Evolutionary conservation across 2,113 vertebrate genomes (phyloP), one percentile per base, ranked within the genome.

Genomic region (Mystacornis crossleyi): DNA sequence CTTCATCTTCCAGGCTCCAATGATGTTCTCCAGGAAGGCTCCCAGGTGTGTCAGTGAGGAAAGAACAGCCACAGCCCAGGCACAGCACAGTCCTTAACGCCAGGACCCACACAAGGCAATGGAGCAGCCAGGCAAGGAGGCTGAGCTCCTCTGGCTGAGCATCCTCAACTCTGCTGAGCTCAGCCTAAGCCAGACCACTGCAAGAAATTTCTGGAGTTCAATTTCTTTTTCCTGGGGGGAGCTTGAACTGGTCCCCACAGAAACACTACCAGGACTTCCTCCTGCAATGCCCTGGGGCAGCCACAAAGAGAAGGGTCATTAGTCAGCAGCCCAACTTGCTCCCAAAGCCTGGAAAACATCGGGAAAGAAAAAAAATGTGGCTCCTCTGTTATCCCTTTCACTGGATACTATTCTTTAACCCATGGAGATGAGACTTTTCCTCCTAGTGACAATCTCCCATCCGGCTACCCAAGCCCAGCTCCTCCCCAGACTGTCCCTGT

Each of bases 71-170:
- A n/a, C n/a, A 81, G 62, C 43, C 57, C 66, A 77, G 33, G 40
- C 36, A 69, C 67, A 67, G 33, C 2, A 0, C 28, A n/a, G 19
- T 43, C 7, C 0, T 26, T 23, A 25, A 43, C 3, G 4, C 19
- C 4, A 2, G 2, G 67, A 42, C 12, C 12, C n/a, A 62, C 26
- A 61, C 10, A 29, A 55, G 15, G 26, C 34, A 31, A 28, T 26
- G 34, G 88, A 90, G 54, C 74, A 81, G 33, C 42, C 71, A 88
- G 58, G 67, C 62, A 36, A n/a, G 45, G 57, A 88, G 40, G 28
- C 58, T 67, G 70, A 92, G n/a, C 34, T 71, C 23, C 55, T 54
- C 47, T 75, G 40, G 11, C 50, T 86, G 36, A 93, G 36, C 79
- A 82, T 51, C 57, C 62, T 67, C 10, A 0, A 14, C 31, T 54